Conservation (phyloP, 2,113 vertebrate species). For the Oreamnos americanus region DNA sequence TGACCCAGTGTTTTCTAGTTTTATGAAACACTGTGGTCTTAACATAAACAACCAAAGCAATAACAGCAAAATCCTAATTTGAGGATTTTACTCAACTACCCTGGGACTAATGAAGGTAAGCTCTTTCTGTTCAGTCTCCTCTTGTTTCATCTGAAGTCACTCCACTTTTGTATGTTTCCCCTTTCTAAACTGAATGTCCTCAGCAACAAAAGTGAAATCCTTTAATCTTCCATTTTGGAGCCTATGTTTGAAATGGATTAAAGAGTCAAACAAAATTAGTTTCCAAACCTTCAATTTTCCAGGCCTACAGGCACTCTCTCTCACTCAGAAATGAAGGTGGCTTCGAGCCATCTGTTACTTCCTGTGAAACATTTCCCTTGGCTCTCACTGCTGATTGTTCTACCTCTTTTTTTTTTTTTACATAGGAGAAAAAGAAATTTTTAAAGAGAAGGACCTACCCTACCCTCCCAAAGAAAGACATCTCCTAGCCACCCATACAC, state of each 20-base stretch:
- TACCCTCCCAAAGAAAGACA: neutral
- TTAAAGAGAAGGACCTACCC: neutral
- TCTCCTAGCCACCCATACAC: neutral
- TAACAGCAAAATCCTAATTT: neutral
- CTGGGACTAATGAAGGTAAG: neutral
- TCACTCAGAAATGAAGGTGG: conserved; percentile 40
- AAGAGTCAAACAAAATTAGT: conserved; percentile 57
- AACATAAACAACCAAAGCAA: neutral
- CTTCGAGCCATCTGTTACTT: conserved; percentile 50
- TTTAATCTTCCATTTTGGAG: conserved; percentile 52
- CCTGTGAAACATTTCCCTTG: neutral
- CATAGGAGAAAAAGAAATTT: neutral
- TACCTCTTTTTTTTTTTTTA: neutral
- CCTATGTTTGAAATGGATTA: conserved; percentile 56
- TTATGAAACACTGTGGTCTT: neutral
- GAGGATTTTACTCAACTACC: neutral
- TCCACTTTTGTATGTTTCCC: neutral
- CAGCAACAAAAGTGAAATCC: conserved; percentile 44
- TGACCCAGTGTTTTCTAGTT: neutral
- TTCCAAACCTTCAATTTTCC: conserved; percentile 52
- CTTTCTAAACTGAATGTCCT: conserved; percentile 12
- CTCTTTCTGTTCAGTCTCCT: neutral
- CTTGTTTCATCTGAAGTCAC: neutral
- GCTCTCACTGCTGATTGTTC: conserved; percentile 2
- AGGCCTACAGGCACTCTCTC: conserved; percentile 25